phyloP scores from a whole-genome alignment of 2,888 invertebrate species.

The Thera obeliscata region DNA sequence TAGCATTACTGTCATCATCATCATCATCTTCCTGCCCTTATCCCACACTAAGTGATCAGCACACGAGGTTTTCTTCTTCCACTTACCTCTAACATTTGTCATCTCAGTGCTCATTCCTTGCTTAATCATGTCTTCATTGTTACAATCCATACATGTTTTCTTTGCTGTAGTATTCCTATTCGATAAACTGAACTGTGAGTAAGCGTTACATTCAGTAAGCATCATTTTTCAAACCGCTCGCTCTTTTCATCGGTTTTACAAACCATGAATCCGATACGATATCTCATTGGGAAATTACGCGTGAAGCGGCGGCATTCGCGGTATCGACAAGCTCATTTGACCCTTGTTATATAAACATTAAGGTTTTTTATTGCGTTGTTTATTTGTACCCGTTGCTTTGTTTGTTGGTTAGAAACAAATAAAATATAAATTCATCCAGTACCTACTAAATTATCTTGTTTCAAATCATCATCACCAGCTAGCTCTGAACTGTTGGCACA shows the following conservation, averaged over 20 bases:
- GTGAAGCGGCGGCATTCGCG: conserved; percentile 59
- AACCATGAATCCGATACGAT: conserved; percentile 72
- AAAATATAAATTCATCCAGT: too few species aligned
- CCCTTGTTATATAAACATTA: conserved; percentile 5
- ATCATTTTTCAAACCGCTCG: conserved; percentile 49
- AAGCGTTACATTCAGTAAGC: conserved; percentile 8
- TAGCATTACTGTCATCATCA: too few species aligned
- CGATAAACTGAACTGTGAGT: conserved; percentile 12
- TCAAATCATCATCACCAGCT: too few species aligned
- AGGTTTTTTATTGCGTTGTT: neutral
- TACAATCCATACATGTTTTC: too few species aligned
- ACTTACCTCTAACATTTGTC: too few species aligned
- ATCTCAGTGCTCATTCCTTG: too few species aligned
- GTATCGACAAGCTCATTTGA: conserved; percentile 20
- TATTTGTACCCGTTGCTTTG: neutral
- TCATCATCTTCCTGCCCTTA: too few species aligned
- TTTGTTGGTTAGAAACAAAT: neutral
- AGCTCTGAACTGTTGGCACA: too few species aligned
- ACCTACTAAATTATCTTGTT: too few species aligned
- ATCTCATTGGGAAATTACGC: conserved; percentile 78
- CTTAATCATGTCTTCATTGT: too few species aligned
- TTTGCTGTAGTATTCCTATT: conserved; percentile 22
- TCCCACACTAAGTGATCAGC: too few species aligned
- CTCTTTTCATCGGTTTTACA: conserved; percentile 69
- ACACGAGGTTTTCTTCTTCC: too few species aligned